phyloP scores from a whole-genome alignment of 2,797 vertebrate species.

The Scarus forsteni region DNA sequence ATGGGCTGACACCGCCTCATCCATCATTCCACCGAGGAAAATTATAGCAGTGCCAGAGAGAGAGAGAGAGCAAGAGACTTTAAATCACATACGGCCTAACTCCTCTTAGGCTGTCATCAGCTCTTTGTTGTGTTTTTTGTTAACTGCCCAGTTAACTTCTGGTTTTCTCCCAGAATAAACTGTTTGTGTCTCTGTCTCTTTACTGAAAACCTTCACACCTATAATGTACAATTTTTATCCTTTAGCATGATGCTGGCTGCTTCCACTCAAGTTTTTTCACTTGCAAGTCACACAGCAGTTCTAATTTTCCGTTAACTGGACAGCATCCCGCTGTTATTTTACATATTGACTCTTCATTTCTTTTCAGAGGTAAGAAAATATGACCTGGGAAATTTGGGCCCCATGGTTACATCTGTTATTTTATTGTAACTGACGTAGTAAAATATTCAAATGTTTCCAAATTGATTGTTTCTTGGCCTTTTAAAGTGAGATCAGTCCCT shows the following conservation, averaged over 20 bases:
- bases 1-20: conserved; percentile 92
- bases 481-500: no score
- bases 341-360: no score
- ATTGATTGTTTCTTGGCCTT: no score
- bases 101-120: conserved; percentile 63
- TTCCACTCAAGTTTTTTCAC: not conserved
- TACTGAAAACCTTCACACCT: conserved; percentile 25
- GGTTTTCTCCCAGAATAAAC: conserved; percentile 31
- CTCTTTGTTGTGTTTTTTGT: conserved; percentile 63
- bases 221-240: not conserved
- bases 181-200: conserved; percentile 53
- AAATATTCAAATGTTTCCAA: no score
- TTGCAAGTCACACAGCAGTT: not conserved
- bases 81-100: conserved; percentile 74
- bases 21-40: conserved; percentile 90
- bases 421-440: no score
- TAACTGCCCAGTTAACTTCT: conserved; percentile 50
- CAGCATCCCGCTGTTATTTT: not conserved
- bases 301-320: not conserved
- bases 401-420: no score
- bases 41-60: conserved; percentile 82
- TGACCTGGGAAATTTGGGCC: no score
- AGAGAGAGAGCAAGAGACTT: conserved; percentile 60
- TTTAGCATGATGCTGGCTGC: conserved; percentile 4
- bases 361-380: no score